These are phyloP conservation scores for Lymantria dispar DNA, from an alignment of 2,888 invertebrate species.

Conservation along the genomic window DNA sequence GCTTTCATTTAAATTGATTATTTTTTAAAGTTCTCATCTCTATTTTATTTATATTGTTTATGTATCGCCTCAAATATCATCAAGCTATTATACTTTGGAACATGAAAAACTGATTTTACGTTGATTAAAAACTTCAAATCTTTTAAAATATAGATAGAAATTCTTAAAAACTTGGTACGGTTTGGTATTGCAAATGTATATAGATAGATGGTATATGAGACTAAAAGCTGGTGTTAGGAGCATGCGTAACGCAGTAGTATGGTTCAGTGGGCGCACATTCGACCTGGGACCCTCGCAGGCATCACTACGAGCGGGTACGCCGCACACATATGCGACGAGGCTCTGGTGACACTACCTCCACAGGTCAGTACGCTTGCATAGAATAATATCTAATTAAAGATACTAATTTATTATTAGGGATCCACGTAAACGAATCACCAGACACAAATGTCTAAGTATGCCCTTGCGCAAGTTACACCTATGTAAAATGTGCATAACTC, in stretches of 20 bases:
- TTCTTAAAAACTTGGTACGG: background rate
- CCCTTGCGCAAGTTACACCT: too few relatives aligned
- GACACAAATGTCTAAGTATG: too few relatives aligned
- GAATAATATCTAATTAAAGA: background rate
- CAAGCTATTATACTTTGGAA: background rate
- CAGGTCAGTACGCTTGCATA: conserved; percentile 53
- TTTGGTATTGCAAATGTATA: background rate
- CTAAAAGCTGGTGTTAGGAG: conserved; percentile 44
- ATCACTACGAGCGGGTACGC: conserved; percentile 94
- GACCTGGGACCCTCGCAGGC: conserved; percentile 94
- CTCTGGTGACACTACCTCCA: conserved; percentile 86
- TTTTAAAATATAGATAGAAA: too few relatives aligned
- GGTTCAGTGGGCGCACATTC: conserved; percentile 83
- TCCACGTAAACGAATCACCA: conserved; percentile 1
- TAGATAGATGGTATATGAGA: conserved; percentile 36
- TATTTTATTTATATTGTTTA: background rate
- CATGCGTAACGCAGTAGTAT: conserved; percentile 81
- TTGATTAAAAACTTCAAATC: background rate
- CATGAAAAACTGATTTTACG: background rate
- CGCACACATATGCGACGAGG: conserved; percentile 85
- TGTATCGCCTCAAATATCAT: background rate
- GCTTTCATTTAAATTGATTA: background rate
- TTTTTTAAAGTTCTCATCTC: background rate
- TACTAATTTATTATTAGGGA: background rate
- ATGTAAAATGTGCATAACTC: too few relatives aligned